Percentiles rank a stretch among this genome's conserved stretches.
Conservation (phyloP, 2,113 vertebrate genomes). For the Varanus komodoensis region DNA sequence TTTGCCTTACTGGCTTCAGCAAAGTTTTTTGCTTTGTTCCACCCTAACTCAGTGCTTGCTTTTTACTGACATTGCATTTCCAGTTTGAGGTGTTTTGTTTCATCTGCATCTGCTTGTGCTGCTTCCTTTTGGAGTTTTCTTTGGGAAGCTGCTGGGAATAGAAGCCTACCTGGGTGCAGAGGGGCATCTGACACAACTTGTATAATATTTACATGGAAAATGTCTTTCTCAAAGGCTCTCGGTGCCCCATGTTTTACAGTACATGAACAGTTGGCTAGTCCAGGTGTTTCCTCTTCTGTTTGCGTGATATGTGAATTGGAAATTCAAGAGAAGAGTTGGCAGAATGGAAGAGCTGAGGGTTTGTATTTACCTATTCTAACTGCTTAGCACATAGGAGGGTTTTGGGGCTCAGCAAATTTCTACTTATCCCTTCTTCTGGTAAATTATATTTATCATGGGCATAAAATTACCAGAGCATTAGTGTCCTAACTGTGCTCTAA, state of each 20-base stretch:
- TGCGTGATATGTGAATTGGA: conserved; percentile 70
- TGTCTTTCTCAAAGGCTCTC: conserved; percentile 74
- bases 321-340: conserved; percentile 66
- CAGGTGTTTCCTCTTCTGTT: conserved; percentile 73
- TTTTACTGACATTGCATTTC: conserved; percentile 8
- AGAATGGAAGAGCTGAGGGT: conserved; percentile 68
- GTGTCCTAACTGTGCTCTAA: conserved; percentile 52
- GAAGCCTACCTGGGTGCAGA: conserved; percentile 15
- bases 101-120: conserved; percentile 30
- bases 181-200: conserved; percentile 48
- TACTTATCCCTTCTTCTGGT: background rate
- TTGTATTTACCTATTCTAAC: conserved; percentile 67
- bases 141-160: conserved; percentile 25
- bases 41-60: conserved; percentile 40
- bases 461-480: conserved; percentile 40
- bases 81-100: conserved; percentile 2
- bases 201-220: conserved; percentile 72
- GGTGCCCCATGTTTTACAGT: conserved; percentile 71
- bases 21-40: conserved; percentile 26
- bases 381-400: conserved; percentile 45
- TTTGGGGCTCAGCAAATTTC: conserved; percentile 56
- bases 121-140: conserved; percentile 24
- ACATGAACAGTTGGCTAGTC: conserved; percentile 68
- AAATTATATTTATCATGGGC: conserved; percentile 31
- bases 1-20: conserved; percentile 66